A percentile compares a stretch with the other conserved stretches of the same genome.
phyloP scores from a whole-genome alignment of 1,140 invertebrate genomes.

The Heliconius nattereri region DNA sequence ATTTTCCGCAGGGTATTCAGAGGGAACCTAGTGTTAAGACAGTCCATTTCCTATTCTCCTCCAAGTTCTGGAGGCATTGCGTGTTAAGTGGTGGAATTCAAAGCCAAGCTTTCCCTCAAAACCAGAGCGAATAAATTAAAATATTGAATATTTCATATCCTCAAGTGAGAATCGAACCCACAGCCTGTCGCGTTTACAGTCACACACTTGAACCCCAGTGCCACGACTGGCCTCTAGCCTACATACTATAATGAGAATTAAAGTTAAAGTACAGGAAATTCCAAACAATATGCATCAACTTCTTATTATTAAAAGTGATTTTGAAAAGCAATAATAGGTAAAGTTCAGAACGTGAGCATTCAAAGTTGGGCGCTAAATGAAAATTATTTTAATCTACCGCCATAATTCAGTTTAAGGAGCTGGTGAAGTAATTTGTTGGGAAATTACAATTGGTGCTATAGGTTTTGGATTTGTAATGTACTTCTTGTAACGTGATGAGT shows the following conservation, averaged over 20 bases:
- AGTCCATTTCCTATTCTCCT: no score
- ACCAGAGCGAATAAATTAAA: no score
- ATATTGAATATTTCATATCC: no score
- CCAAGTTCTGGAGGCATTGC: no score
- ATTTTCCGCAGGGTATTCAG: no score
- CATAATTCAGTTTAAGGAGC: neutral
- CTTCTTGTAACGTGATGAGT: neutral
- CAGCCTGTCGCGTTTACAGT: no score
- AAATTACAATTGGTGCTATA: neutral
- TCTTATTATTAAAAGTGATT: neutral
- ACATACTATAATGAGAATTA: neutral
- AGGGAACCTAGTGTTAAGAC: no score
- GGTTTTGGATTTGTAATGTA: neutral
- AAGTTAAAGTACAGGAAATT: neutral
- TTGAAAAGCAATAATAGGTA: neutral
- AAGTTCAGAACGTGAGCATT: neutral
- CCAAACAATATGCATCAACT: neutral
- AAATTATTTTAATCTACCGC: conserved; percentile 3
- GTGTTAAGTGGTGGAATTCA: no score
- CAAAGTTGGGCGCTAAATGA: neutral
- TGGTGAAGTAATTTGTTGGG: neutral
- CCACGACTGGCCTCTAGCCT: no score
- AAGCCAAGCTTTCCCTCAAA: no score
- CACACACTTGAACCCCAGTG: no score
- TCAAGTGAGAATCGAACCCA: no score